Percentiles rank a stretch among this genome's conserved stretches.
Evolutionary conservation across 2,113 vertebrate species (phyloP).

Genomic region (Melanocharis versteri): DNA sequence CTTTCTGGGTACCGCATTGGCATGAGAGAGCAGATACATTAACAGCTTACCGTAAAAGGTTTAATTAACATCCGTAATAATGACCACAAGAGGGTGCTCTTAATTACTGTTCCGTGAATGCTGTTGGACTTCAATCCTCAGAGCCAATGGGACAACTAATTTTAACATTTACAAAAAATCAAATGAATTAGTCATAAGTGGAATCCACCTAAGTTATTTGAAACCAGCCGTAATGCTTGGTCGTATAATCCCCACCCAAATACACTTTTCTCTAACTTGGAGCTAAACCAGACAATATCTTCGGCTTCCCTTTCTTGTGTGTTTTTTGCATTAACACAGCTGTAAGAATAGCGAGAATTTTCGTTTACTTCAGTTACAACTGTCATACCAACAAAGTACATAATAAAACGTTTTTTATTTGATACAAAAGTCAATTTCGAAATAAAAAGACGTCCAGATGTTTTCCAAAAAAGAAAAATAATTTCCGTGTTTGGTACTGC

Average conservation of each 20-base stretch:
- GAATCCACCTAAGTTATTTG: neutral
- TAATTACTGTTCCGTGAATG: neutral
- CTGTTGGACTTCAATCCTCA: neutral
- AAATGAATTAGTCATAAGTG: neutral
- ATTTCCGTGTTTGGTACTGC: neutral
- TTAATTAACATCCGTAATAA: neutral
- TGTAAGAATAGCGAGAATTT: neutral
- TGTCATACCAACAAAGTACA: neutral
- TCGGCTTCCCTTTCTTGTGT: neutral
- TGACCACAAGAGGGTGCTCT: constrained; percentile 43
- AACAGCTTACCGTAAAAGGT: neutral
- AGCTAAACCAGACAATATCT: neutral
- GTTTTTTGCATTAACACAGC: neutral
- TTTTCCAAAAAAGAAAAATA: neutral
- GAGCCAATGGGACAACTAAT: neutral
- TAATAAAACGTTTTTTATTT: neutral
- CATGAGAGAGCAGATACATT: neutral
- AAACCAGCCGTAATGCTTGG: neutral
- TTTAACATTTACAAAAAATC: neutral
- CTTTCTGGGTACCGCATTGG: neutral
- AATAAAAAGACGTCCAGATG: neutral
- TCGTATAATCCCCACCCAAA: neutral
- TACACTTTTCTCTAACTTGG: neutral
- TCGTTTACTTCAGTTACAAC: neutral
- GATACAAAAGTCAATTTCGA: neutral